Evolutionary conservation across 2,888 invertebrate genomes (phyloP), one percentile per base, ranked within the genome.

Genomic region (Drosophila phalerata): DNA sequence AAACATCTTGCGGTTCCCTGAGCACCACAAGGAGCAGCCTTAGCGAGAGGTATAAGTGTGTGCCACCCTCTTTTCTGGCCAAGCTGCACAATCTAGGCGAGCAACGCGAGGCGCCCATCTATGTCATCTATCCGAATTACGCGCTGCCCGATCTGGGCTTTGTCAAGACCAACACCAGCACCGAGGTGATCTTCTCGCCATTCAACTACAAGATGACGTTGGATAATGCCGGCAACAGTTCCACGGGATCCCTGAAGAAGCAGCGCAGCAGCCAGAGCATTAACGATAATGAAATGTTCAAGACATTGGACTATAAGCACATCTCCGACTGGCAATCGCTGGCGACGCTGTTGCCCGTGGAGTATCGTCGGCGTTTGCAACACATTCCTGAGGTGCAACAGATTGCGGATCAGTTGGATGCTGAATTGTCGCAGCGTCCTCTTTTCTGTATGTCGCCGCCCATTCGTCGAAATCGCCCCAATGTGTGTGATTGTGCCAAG

Each of bases 321-420:
- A 96, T 98, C 9, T 95, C 96, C 90, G 98, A 98, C 92, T 98
- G 98, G 98, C 97, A 97, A 87, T 98, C 98, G 0, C 93, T 98
- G 56, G 97, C 97, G 4, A 96, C 98, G 79, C 94, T 98, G 52
- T 93, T 98, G 73, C 98, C 98, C 4, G 93, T 94, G 76, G 97
- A 98, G 92, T 97, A 96, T 91, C 95, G 95, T 74, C 95, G 96
- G 89, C 94, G 97, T 75, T 91, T 98, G 53, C 96, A 97, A 91
- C 92, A 92, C 91, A 94, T 97, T 86, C 97, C 97, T 8, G 97
- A 97, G 93, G 93, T 97, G 49, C 92, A 91, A 47, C 94, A 93
- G 70, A 93, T 94, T 62, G 47, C 89, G 25, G 92, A 92, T 66
- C 92, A 93, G 25, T 92, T 93, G 79, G 92, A 93, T 19, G 86